Conservation (phyloP, 2,113 vertebrate genomes). For the Sceloporus undulatus region DNA sequence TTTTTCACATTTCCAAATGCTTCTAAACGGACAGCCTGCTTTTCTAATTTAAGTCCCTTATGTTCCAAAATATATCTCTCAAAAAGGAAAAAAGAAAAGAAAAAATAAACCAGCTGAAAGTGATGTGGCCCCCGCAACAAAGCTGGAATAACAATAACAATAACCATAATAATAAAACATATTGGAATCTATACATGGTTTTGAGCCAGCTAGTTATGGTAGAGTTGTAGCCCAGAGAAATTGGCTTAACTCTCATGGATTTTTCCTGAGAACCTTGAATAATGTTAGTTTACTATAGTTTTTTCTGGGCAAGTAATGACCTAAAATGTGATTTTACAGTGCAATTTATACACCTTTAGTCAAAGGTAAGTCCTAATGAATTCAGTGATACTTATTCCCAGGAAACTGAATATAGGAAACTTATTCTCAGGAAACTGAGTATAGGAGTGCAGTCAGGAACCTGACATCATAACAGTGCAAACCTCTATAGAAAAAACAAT, state of each 20-base stretch:
- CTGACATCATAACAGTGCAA: background rate
- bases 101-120: background rate
- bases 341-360: background rate
- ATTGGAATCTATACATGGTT: background rate
- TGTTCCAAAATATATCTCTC: background rate
- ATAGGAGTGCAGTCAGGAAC: background rate
- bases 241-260: background rate
- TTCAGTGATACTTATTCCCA: background rate
- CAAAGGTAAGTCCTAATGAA: background rate
- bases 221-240: background rate
- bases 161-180: background rate
- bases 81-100: background rate
- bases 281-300: background rate
- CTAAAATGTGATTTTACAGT: background rate
- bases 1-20: conserved; percentile 10
- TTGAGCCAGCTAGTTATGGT: background rate
- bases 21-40: background rate
- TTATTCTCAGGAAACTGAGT: background rate
- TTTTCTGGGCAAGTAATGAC: background rate
- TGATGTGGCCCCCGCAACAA: background rate
- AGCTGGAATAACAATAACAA: background rate
- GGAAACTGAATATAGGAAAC: background rate
- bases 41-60: conserved; percentile 6
- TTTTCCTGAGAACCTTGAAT: background rate
- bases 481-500: background rate